Evolutionary conservation across 1,140 invertebrate genomes (phyloP).

Genomic region (Spodoptera frugiperda): DNA sequence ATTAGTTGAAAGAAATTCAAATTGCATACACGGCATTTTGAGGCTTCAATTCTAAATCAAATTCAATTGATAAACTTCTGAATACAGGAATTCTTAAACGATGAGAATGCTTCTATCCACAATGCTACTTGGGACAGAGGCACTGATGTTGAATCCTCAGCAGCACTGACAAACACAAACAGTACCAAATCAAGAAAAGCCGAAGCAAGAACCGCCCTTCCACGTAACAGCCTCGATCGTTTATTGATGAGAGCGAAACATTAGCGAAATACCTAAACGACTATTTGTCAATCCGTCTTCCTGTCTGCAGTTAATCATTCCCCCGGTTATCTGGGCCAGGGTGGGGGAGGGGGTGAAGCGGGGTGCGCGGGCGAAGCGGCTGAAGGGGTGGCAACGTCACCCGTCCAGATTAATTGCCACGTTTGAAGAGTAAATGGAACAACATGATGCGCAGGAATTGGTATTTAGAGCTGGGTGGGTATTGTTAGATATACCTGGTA

Average conservation of each 20-base stretch:
- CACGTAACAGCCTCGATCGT: slow-evolving; percentile 59
- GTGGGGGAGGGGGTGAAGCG: slow-evolving; percentile 47
- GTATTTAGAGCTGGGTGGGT: slow-evolving; percentile 32
- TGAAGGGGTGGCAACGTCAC: slow-evolving; percentile 69
- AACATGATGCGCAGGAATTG: slow-evolving; percentile 73
- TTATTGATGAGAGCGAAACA: slow-evolving; percentile 79
- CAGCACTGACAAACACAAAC: background rate
- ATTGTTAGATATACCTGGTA: slow-evolving; percentile 9
- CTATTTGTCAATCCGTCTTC: slow-evolving; percentile 85
- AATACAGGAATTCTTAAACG: too few species aligned
- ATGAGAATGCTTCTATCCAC: too few species aligned
- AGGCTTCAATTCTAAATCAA: too few species aligned
- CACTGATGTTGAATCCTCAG: too few species aligned
- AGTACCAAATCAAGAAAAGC: slow-evolving; percentile 41
- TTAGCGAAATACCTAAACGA: slow-evolving; percentile 82
- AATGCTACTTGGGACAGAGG: too few species aligned
- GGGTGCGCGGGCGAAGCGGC: slow-evolving; percentile 54
- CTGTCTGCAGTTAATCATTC: slow-evolving; percentile 82
- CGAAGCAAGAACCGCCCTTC: slow-evolving; percentile 37
- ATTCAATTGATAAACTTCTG: too few species aligned
- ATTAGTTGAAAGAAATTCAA: too few species aligned
- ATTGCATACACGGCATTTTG: too few species aligned
- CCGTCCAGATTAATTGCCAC: slow-evolving; percentile 78
- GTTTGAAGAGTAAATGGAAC: slow-evolving; percentile 65
- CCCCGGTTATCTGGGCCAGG: slow-evolving; percentile 67